Percentiles rank a stretch among this genome's conserved stretches.
Conservation (phyloP, 2,888 invertebrate genomes). For the Agriopis marginaria region DNA sequence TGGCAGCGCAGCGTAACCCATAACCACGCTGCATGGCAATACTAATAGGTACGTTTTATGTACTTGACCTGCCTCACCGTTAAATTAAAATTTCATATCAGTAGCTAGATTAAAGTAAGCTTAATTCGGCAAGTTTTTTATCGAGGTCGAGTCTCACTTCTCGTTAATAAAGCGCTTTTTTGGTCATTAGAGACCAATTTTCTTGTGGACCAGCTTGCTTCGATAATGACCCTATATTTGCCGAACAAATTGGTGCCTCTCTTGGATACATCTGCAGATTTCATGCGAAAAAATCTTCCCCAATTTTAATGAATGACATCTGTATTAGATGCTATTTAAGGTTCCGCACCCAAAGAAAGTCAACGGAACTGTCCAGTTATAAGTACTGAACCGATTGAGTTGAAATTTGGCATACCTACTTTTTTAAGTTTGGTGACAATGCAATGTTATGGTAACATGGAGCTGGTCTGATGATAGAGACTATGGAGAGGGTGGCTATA, state of each 20-base stretch:
- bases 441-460: no score
- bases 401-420: no score
- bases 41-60: no score
- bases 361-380: no score
- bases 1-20: no score
- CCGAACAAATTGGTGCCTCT: slow-evolving; percentile 39
- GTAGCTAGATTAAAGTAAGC: background rate
- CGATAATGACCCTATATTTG: slow-evolving; percentile 33
- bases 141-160: slow-evolving; percentile 9
- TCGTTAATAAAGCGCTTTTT: slow-evolving; percentile 14
- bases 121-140: background rate
- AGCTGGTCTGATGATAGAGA: no score
- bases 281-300: slow-evolving; percentile 14
- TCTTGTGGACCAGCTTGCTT: slow-evolving; percentile 14
- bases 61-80: no score
- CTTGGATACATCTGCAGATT: slow-evolving; percentile 22
- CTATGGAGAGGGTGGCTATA: no score
- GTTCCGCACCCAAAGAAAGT: no score
- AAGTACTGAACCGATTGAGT: no score
- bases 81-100: background rate
- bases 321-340: slow-evolving; percentile 14
- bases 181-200: slow-evolving; percentile 15
- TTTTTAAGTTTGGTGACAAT: no score
- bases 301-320: slow-evolving; percentile 31
- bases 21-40: no score